Base-by-base conservation (phyloP, 1,140 invertebrate species). In the Bradysia coprophila region DNA sequence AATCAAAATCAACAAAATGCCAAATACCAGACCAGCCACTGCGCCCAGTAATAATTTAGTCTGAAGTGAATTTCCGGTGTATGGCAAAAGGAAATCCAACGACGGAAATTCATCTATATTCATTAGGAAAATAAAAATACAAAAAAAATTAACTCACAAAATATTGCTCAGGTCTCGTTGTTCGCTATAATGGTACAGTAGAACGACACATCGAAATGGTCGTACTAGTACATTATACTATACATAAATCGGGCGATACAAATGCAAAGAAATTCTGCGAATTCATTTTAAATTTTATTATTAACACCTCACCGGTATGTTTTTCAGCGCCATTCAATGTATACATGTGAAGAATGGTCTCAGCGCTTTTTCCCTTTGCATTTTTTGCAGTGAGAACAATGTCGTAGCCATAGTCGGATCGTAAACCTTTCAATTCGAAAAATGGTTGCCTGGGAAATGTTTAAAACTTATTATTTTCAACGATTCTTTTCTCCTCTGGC, bases 321-420 rank as follows among this genome's bases (percentile, higher is more conserved):
- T 75, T 78, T 50, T 81, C 76, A n/a, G 78, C 75, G 18, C 72
- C 68, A 50, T 77, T 78, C 2, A 79, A 56, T 0, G 77, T 81
- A 37, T 68, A 73, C 1, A 75, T 71, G 40, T 69, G 68, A 6
- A 78, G 54, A 5, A 60, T 59, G 13, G 65, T 59, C 1, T 61
- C 53, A 34, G 68, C 63, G 51, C 73, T 76, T 32, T 66, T 57
- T 13, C 75, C 78, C 52, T 78, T 79, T 44, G 61, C 62, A 53
- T 83, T 83, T 43, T 68, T 67, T 13, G 78, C 72, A 50, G 73
- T 78, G 19, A 78, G 50, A 20, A 60, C 61, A 18, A 81, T 63
- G 21, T 72, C 67, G 55, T 78, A 78, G 8, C 61, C 69, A 21
- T 71, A 62, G 11, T 75, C 75, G 2, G 75, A 68, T 39, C 75